Evolutionary conservation across 2,888 invertebrate species (phyloP).

Genomic region (Coecobrya sp.): DNA sequence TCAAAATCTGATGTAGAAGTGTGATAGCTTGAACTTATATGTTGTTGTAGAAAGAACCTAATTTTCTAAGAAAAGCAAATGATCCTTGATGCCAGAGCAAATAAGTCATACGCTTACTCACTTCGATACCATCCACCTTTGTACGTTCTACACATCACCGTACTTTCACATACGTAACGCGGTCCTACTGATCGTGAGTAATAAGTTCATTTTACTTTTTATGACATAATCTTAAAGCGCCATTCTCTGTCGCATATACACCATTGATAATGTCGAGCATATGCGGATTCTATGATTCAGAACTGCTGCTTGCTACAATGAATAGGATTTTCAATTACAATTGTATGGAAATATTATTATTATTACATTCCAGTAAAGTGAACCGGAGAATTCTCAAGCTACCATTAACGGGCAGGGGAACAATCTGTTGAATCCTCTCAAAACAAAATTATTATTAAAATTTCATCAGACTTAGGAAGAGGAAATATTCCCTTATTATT

Average conservation of each 20-base stretch:
- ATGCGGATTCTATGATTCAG: neutral
- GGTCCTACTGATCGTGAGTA: neutral
- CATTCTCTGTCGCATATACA: neutral
- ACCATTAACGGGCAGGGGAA: neutral
- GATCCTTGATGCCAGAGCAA: neutral
- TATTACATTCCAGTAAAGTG: constrained; percentile 37
- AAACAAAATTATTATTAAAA: constrained; percentile 38
- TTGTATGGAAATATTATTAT: constrained; percentile 11
- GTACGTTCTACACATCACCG: too few species aligned
- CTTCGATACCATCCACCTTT: neutral
- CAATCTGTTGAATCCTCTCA: constrained; percentile 1
- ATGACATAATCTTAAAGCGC: neutral
- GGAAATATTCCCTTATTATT: neutral
- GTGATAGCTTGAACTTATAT: neutral
- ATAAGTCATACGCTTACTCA: neutral
- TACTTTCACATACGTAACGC: neutral
- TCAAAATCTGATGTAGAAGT: constrained; percentile 21
- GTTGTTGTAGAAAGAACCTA: constrained; percentile 2
- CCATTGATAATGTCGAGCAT: neutral
- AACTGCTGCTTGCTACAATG: neutral
- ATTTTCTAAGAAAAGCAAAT: constrained; percentile 32
- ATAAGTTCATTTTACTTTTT: constrained; percentile 18
- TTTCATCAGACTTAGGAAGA: neutral
- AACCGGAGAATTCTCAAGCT: constrained; percentile 27
- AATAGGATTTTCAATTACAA: constrained; percentile 28